A percentile compares a stretch with the other conserved stretches of the same genome.
phyloP scores from a whole-genome alignment of 2,797 vertebrate genomes.

The Novumbra hubbsi region DNA sequence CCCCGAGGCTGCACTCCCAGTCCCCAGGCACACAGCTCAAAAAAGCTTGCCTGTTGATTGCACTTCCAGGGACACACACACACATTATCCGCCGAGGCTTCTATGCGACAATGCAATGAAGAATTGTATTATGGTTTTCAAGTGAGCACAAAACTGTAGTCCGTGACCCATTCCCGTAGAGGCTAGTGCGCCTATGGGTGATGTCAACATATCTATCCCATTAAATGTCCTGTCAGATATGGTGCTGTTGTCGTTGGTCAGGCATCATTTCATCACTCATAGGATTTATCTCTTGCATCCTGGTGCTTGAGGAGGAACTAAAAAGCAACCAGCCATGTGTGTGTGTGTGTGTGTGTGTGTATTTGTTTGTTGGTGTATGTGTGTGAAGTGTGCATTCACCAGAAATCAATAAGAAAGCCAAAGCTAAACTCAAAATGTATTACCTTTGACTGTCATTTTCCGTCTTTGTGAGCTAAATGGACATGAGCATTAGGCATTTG shows the following conservation, averaged over 20 bases:
- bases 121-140: too few relatives aligned
- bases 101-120: too few relatives aligned
- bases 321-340: conserved; percentile 7
- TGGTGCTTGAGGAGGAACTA: conserved; percentile 12
- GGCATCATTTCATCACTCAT: conserved; percentile 9
- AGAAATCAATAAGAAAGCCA: background rate
- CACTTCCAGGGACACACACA: too few relatives aligned
- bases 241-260: conserved; percentile 1
- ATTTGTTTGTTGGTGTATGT: too few relatives aligned
- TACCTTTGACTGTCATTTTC: background rate
- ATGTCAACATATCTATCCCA: background rate
- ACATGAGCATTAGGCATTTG: background rate
- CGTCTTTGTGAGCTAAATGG: background rate
- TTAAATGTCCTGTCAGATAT: background rate
- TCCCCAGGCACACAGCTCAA: too few relatives aligned
- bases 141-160: too few relatives aligned
- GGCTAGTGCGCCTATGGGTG: too few relatives aligned
- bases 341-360: background rate
- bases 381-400: background rate
- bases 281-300: background rate
- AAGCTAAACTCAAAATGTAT: background rate
- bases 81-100: too few relatives aligned
- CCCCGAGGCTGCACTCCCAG: too few relatives aligned
- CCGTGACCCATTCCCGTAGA: too few relatives aligned
- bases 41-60: too few relatives aligned